A percentile compares a stretch with the other conserved stretches of the same genome.
These are phyloP conservation scores for Megaleporinus macrocephalus DNA, from an alignment of 2,113 vertebrate species.

Conservation along the genomic window DNA sequence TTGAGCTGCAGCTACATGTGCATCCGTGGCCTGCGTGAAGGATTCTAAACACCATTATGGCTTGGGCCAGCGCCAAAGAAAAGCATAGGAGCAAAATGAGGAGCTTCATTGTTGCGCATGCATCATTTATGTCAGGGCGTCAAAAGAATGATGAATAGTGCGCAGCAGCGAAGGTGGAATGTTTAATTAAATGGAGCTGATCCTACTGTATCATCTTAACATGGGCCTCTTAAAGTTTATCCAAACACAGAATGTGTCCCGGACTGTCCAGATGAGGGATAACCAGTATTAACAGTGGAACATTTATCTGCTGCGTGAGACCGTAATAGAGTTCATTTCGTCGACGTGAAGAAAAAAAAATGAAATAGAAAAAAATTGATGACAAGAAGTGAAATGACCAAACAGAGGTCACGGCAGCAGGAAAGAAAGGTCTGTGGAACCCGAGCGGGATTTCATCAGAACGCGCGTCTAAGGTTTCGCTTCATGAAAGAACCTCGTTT, in stretches of 20 bases:
- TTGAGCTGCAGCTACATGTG: not conserved
- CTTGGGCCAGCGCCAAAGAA: not conserved
- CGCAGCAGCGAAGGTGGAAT: not conserved
- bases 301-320: slow-evolving; percentile 22
- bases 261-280: slow-evolving; percentile 16
- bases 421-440: not conserved
- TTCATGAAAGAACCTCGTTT: not conserved
- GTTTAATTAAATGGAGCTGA: slow-evolving; percentile 25
- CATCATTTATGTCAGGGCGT: not conserved
- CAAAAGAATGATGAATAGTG: slow-evolving; percentile 13
- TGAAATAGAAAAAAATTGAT: no score
- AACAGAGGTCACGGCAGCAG: not conserved
- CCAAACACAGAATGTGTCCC: slow-evolving; percentile 21
- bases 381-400: not conserved
- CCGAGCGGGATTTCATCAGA: not conserved
- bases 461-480: not conserved
- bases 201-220: slow-evolving; percentile 1
- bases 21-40: no score
- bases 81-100: not conserved
- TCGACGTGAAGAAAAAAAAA: not conserved
- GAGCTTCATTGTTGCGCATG: not conserved
- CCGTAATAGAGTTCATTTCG: slow-evolving; percentile 12
- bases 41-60: not conserved
- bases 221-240: slow-evolving; percentile 36
- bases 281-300: not conserved